Conservation (phyloP, 2,888 invertebrate genomes). For the Cactoblastis cactorum region DNA sequence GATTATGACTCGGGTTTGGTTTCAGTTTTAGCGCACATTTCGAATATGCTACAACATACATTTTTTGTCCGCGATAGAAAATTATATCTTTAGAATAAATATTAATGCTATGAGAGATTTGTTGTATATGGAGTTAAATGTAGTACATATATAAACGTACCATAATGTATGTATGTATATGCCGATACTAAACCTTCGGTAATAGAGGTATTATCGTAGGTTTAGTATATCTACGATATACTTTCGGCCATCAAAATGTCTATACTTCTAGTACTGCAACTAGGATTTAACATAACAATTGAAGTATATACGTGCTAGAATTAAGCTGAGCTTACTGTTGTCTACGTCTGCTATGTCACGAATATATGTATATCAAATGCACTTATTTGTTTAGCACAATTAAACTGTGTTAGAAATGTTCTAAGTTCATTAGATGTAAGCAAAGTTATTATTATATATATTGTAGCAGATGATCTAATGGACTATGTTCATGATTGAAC, state of each 20-base stretch:
- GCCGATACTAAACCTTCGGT: no score
- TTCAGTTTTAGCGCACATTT: not conserved
- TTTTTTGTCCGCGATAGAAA: not conserved
- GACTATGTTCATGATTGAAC: no score
- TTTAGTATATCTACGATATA: no score
- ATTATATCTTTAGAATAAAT: not conserved
- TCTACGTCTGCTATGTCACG: not conserved
- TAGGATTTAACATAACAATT: not conserved
- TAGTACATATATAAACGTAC: no score
- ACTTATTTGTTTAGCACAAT: conserved; percentile 45
- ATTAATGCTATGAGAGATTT: not conserved
- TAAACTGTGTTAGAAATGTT: not conserved
- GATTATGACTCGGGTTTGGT: not conserved
- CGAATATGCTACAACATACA: not conserved
- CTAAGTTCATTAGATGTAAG: not conserved
- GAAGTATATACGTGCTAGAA: not conserved
- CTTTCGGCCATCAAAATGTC: no score
- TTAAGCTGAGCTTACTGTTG: not conserved
- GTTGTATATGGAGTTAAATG: not conserved
- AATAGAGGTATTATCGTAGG: no score
- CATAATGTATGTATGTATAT: no score
- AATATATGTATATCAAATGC: conserved; percentile 19
- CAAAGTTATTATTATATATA: no score
- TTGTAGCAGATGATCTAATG: no score
- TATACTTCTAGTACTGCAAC: not conserved